Evolutionary conservation across 2,888 invertebrate species (phyloP).

Genomic region (Danaus chrysippus): DNA sequence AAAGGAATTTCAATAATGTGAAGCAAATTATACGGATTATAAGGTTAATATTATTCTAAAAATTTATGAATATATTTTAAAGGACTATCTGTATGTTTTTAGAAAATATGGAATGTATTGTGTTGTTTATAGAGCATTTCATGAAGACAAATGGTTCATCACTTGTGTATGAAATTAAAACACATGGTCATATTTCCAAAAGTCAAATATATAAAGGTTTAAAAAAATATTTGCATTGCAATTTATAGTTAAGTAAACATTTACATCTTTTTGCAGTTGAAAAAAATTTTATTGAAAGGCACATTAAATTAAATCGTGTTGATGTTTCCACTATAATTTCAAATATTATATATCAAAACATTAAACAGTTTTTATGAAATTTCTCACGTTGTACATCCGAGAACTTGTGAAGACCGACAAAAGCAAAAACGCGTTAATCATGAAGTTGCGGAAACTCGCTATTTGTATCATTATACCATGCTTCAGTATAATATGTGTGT

Average conservation of each 20-base stretch:
- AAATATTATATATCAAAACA: constrained; percentile 13
- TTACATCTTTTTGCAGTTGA: constrained; percentile 43
- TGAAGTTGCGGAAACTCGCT: too few species aligned
- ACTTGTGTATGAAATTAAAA: constrained; percentile 27
- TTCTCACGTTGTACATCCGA: constrained; percentile 7
- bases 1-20: too few species aligned
- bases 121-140: too few species aligned
- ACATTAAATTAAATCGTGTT: constrained; percentile 60
- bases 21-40: too few species aligned
- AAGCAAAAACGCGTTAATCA: too few species aligned
- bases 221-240: constrained; percentile 30
- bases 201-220: constrained; percentile 36
- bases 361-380: constrained; percentile 12
- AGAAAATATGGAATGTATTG: too few species aligned
- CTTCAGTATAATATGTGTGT: too few species aligned
- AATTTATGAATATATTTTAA: too few species aligned
- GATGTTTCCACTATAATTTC: constrained; percentile 65
- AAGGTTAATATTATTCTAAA: too few species aligned
- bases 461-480: too few species aligned
- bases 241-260: constrained; percentile 39
- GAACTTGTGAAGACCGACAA: not conserved
- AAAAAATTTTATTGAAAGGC: constrained; percentile 63
- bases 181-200: constrained; percentile 24
- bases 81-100: too few species aligned
- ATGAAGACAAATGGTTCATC: constrained; percentile 5